These are phyloP conservation scores for Champsocephalus esox DNA, from an alignment of 2,797 vertebrate genomes.

Conservation along the genomic window DNA sequence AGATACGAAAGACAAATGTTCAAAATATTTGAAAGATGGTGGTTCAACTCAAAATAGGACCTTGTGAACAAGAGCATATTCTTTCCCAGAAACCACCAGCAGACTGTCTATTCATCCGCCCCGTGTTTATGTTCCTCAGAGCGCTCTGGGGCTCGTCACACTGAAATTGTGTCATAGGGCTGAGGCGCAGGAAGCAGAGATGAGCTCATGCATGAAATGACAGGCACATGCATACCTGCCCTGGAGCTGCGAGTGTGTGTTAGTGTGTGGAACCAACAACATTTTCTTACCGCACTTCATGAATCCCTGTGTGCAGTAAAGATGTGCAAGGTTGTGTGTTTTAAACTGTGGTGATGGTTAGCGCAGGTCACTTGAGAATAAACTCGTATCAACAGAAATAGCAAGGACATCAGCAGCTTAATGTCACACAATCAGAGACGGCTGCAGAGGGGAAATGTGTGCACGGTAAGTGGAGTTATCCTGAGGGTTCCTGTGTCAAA, in stretches of 20 bases:
- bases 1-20: background rate
- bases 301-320: background rate
- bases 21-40: background rate
- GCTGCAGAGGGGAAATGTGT: conserved; percentile 1
- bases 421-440: conserved; percentile 31
- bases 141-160: background rate
- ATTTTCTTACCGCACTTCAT: background rate
- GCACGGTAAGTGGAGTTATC: conserved; percentile 4
- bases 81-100: conserved; percentile 16
- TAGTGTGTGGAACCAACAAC: background rate
- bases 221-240: conserved; percentile 47
- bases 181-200: conserved; percentile 44
- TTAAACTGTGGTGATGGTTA: conserved; percentile 8
- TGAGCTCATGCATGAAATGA: conserved; percentile 44
- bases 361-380: background rate
- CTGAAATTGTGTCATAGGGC: conserved; percentile 15
- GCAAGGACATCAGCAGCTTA: conserved; percentile 20
- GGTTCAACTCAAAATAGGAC: background rate
- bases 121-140: conserved; percentile 29
- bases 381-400: conserved; percentile 12
- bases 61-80: background rate
- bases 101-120: background rate
- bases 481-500: conserved; percentile 13
- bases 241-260: conserved; percentile 26
- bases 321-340: background rate